Evolutionary conservation across 2,113 vertebrate species (phyloP).

Genomic region (Nymphicus hollandicus): DNA sequence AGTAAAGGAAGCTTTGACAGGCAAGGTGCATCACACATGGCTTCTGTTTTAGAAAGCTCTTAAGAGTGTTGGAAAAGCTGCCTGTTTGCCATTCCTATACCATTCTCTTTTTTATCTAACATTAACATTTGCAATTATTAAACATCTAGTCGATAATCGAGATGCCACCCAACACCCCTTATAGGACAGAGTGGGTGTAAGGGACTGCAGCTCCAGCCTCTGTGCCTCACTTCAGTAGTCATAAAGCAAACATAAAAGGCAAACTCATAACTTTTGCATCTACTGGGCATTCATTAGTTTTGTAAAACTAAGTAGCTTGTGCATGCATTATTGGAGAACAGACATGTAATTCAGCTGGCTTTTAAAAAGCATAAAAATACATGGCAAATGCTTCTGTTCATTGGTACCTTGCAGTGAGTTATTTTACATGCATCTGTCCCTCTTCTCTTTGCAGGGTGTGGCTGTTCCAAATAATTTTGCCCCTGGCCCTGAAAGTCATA

Average conservation of each 20-base stretch:
- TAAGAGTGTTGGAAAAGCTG: background rate
- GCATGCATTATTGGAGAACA: background rate
- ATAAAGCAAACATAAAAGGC: background rate
- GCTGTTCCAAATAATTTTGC: background rate
- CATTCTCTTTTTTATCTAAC: background rate
- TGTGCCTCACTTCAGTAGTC: background rate
- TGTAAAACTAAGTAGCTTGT: background rate
- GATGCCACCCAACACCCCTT: background rate
- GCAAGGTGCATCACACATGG: background rate
- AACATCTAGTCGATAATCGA: background rate
- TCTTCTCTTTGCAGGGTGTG: background rate
- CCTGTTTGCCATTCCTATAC: background rate
- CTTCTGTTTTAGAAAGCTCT: background rate
- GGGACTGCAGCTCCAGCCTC: background rate
- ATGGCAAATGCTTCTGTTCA: fast-evolving
- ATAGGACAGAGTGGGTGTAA: background rate
- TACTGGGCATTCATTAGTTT: background rate
- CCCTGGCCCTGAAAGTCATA: background rate
- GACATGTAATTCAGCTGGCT: background rate
- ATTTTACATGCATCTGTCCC: background rate
- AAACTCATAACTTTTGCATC: background rate
- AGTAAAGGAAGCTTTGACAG: background rate
- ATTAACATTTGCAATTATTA: background rate
- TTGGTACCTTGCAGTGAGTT: background rate
- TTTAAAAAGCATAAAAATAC: background rate